Evolutionary conservation across 2,113 vertebrate species (phyloP).

Genomic region (Sphyrna mokarran): DNA sequence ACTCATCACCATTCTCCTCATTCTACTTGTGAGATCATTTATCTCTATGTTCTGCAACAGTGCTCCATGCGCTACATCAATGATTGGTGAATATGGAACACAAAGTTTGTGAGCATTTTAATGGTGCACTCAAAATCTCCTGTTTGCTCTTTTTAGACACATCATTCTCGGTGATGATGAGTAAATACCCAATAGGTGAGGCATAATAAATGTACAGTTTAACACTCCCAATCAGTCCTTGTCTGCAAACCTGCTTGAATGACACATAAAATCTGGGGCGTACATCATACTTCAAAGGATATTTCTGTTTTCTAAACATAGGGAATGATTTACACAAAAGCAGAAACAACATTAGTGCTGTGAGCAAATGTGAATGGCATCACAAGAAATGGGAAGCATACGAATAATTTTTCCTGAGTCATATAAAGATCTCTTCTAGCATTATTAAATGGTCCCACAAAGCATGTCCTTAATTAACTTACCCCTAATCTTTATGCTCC

Average conservation of each 20-base stretch:
- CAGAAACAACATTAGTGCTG: not conserved
- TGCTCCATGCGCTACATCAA: not conserved
- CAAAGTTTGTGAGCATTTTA: not conserved
- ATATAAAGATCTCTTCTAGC: not conserved
- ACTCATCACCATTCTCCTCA: not conserved
- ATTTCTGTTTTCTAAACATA: not conserved
- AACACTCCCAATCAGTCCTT: not conserved
- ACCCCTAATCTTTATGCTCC: not conserved
- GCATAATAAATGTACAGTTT: not conserved
- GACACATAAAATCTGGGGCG: not conserved
- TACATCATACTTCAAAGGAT: not conserved
- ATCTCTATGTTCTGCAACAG: not conserved
- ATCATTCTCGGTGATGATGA: not conserved
- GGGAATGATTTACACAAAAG: not conserved
- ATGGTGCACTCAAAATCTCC: not conserved
- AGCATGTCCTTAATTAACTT: not conserved
- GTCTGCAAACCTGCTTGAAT: not conserved
- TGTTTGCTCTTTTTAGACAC: not conserved
- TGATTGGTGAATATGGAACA: not conserved
- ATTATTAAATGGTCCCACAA: not conserved
- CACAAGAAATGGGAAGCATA: not conserved
- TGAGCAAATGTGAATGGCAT: not conserved
- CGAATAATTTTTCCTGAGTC: not conserved
- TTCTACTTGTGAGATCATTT: not conserved
- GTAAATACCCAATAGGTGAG: not conserved